Conservation (phyloP, 2,888 invertebrate genomes). For the Drosophila tripunctata region DNA sequence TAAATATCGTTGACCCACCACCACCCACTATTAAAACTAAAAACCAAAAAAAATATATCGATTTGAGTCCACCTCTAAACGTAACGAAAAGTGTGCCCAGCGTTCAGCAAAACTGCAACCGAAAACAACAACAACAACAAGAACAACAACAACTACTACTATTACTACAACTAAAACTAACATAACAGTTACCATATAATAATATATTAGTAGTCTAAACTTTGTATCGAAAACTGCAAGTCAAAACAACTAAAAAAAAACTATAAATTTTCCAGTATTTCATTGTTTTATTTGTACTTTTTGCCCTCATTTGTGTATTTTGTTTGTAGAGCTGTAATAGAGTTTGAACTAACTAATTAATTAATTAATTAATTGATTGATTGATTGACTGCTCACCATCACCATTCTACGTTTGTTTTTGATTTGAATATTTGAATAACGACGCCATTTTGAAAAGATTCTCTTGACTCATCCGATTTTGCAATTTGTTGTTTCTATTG, state of each 20-base stretch:
- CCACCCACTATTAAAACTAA: slow-evolving; percentile 13
- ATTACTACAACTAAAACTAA: background rate
- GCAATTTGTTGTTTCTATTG: slow-evolving; percentile 79
- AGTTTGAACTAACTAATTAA: slow-evolving; percentile 39
- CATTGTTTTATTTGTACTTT: slow-evolving; percentile 1
- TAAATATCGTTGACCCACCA: slow-evolving; percentile 33
- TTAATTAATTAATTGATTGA: slow-evolving; percentile 43
- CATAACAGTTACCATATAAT: background rate
- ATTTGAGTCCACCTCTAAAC: slow-evolving; percentile 41
- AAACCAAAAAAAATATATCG: slow-evolving; percentile 14
- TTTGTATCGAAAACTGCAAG: slow-evolving; percentile 45
- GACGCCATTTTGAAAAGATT: slow-evolving; percentile 37
- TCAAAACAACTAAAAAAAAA: background rate
- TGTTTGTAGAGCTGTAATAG: too few relatives aligned
- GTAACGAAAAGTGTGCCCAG: slow-evolving; percentile 54
- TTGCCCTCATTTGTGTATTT: slow-evolving; percentile 19
- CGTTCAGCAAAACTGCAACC: slow-evolving; percentile 38
- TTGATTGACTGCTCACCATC: slow-evolving; percentile 40
- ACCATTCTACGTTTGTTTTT: slow-evolving; percentile 12
- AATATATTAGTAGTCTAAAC: slow-evolving; percentile 55
- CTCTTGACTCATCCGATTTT: slow-evolving; percentile 57
- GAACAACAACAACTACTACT: slow-evolving; percentile 41
- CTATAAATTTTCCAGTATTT: slow-evolving; percentile 15
- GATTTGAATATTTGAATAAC: slow-evolving; percentile 25
- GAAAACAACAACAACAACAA: slow-evolving; percentile 43